Conservation (phyloP, 2,888 invertebrate species). For the Drosophila borealis region DNA sequence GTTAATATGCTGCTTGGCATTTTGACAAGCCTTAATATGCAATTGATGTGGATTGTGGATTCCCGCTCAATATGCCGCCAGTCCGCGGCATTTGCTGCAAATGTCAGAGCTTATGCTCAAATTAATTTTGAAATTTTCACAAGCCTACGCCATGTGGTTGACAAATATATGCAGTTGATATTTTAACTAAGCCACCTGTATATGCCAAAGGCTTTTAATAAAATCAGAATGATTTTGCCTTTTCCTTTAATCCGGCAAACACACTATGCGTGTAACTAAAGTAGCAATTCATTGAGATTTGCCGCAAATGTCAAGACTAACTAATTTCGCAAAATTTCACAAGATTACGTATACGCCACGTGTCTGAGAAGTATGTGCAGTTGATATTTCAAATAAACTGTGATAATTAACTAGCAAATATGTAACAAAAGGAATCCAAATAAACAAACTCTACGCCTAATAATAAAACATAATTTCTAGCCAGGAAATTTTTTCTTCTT, state of each 20-base stretch:
- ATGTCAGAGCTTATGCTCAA: slow-evolving; percentile 16
- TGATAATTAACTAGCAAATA: background rate
- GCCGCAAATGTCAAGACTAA: too few relatives aligned
- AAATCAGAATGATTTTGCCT: background rate
- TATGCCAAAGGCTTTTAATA: background rate
- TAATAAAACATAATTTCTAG: background rate
- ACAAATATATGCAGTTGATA: background rate
- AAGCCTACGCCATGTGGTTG: slow-evolving; percentile 2
- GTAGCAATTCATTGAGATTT: too few relatives aligned
- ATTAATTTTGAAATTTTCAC: background rate
- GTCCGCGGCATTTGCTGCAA: slow-evolving; percentile 16
- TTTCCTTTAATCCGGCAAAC: background rate
- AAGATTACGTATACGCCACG: background rate
- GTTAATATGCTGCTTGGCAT: slow-evolving; percentile 19
- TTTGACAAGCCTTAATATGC: slow-evolving; percentile 31
- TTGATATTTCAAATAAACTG: background rate
- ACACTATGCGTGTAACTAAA: background rate
- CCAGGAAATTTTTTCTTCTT: too few relatives aligned
- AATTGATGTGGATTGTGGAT: slow-evolving; percentile 49
- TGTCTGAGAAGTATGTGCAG: background rate
- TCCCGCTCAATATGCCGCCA: slow-evolving; percentile 50
- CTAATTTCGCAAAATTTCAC: too few relatives aligned
- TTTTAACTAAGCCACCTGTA: slow-evolving; percentile 15
- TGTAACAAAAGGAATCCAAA: background rate
- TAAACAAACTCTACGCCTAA: too few relatives aligned